Evolutionary conservation across 2,888 invertebrate genomes (phyloP).

Genomic region (Noctua janthina): DNA sequence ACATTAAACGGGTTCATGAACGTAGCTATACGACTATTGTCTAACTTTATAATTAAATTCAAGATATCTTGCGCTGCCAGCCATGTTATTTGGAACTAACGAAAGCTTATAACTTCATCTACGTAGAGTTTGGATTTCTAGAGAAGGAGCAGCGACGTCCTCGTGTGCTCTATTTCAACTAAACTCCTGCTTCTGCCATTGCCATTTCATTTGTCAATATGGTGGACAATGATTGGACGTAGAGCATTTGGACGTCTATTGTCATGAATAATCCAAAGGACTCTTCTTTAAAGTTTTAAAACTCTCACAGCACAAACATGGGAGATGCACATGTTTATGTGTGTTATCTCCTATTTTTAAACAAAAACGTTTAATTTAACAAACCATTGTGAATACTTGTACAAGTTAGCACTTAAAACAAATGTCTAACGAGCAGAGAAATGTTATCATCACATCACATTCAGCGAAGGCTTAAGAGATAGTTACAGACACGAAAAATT

Average conservation of each 20-base stretch:
- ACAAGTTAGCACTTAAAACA: conserved; percentile 9
- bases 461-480: conserved; percentile 64
- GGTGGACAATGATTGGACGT: neutral
- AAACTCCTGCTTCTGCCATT: neutral
- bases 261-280: neutral
- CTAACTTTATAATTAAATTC: conserved; percentile 64
- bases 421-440: conserved; percentile 32
- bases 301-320: neutral
- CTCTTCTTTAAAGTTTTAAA: neutral
- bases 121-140: conserved; percentile 26
- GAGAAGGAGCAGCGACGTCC: neutral
- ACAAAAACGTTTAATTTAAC: conserved; percentile 3
- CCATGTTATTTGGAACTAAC: conserved; percentile 45
- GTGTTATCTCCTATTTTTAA: neutral
- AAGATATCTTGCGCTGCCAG: conserved; percentile 51
- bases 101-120: conserved; percentile 40
- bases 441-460: conserved; percentile 56
- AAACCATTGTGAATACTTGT: neutral
- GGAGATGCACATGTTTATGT: too few species aligned
- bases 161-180: neutral
- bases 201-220: conserved; percentile 5
- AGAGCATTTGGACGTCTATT: neutral
- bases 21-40: conserved; percentile 52
- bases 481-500: conserved; percentile 75
- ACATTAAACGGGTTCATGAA: conserved; percentile 63